Conservation (phyloP, 2,888 invertebrate species). For the Rhagium mordax region DNA sequence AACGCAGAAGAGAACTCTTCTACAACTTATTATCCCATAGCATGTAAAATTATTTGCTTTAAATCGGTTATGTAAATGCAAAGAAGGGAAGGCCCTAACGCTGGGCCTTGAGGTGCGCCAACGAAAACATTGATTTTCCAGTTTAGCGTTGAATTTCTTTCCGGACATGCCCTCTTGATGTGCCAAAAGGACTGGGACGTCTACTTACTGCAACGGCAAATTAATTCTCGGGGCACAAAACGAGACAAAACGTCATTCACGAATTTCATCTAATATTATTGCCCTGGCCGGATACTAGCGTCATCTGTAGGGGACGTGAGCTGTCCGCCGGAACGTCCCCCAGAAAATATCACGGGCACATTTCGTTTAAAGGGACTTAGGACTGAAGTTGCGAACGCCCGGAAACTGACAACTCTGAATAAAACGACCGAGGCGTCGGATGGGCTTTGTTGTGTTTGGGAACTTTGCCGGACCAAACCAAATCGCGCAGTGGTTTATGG, state of each 20-base stretch:
- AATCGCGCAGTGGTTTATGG: neutral
- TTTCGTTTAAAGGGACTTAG: neutral
- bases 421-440: neutral
- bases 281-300: neutral
- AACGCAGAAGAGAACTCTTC: too few relatives aligned
- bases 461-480: neutral
- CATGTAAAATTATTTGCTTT: too few relatives aligned
- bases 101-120: too few relatives aligned
- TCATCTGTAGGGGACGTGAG: neutral
- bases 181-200: too few relatives aligned
- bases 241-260: neutral
- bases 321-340: neutral
- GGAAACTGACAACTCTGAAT: neutral
- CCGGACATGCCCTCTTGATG: neutral
- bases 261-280: constrained; percentile 4
- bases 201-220: too few relatives aligned
- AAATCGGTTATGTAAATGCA: too few relatives aligned
- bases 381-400: neutral
- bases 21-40: too few relatives aligned
- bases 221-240: neutral
- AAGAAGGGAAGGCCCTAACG: too few relatives aligned
- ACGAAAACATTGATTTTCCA: too few relatives aligned
- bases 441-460: neutral
- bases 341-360: neutral
- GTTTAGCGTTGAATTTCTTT: too few relatives aligned